Conservation (phyloP, 1,140 invertebrate genomes). For the Rhopalosiphum padi region DNA sequence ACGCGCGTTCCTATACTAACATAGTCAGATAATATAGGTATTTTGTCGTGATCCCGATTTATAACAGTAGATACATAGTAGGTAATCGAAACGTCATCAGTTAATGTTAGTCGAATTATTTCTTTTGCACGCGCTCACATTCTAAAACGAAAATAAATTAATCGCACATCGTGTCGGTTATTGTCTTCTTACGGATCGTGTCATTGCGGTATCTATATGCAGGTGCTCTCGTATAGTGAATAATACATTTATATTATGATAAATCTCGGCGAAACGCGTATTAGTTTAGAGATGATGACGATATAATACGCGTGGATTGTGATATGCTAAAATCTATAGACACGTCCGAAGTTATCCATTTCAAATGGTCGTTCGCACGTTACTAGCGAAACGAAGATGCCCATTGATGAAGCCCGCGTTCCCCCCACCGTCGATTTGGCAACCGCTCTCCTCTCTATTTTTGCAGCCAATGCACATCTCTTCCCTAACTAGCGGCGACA, state of each 20-base stretch:
- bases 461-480: conserved; percentile 42
- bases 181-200: not conserved
- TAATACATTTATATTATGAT: not conserved
- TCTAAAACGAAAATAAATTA: not conserved
- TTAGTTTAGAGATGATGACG: not conserved
- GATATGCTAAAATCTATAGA: not conserved
- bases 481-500: conserved; percentile 27
- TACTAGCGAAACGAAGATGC: conserved; percentile 40
- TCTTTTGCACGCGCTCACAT: not conserved
- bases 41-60: not conserved
- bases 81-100: not conserved
- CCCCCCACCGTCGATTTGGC: conserved; percentile 33
- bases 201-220: not conserved
- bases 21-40: not conserved
- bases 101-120: not conserved
- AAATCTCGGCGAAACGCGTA: not conserved
- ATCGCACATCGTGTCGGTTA: not conserved
- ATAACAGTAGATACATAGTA: not conserved
- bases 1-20: not conserved
- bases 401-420: not conserved
- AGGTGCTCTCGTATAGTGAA: not conserved
- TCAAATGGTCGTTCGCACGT: conserved; percentile 48
- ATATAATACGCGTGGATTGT: not conserved
- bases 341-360: conserved; percentile 40
- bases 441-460: conserved; percentile 8